A percentile compares a stretch with the other conserved stretches of the same genome.
Evolutionary conservation across 2,113 vertebrate genomes (phyloP).

Genomic region (Hemiscyllium ocellatum): DNA sequence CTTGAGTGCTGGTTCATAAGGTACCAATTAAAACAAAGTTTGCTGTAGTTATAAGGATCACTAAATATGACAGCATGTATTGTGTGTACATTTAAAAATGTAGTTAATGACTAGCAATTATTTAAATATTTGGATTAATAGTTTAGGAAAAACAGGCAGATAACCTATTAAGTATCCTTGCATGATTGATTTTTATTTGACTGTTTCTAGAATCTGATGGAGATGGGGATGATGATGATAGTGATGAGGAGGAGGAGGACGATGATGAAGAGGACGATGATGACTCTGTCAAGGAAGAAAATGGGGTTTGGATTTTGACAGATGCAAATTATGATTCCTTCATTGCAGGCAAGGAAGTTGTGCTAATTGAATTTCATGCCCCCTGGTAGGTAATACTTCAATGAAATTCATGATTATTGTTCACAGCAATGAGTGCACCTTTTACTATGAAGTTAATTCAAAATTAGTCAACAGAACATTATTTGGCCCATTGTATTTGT

Average conservation of each 20-base stretch:
- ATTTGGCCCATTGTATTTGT: neutral
- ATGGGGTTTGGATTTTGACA: slow-evolving; percentile 75
- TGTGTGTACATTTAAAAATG: neutral
- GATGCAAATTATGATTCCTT: slow-evolving; percentile 83
- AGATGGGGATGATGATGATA: slow-evolving; percentile 50
- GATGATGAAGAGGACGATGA: slow-evolving; percentile 53
- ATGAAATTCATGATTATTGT: neutral
- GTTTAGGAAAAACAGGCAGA: neutral
- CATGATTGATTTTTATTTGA: neutral
- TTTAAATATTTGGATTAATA: neutral
- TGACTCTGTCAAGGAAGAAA: slow-evolving; percentile 85
- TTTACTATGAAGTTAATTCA: neutral
- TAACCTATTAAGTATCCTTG: neutral
- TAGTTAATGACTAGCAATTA: neutral
- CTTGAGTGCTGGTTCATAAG: no score
- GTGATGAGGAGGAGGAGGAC: slow-evolving; percentile 47
- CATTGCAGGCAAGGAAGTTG: slow-evolving; percentile 77
- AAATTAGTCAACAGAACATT: neutral
- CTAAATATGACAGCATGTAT: neutral
- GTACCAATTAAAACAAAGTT: no score
- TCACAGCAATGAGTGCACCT: neutral
- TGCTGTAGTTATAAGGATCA: no score
- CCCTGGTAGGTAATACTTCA: slow-evolving; percentile 67
- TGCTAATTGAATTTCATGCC: slow-evolving; percentile 91
- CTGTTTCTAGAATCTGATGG: slow-evolving; percentile 39